These are phyloP conservation scores for Diplogasteroides magnus DNA, from an alignment of 1,140 invertebrate species.

Conservation along the genomic window DNA sequence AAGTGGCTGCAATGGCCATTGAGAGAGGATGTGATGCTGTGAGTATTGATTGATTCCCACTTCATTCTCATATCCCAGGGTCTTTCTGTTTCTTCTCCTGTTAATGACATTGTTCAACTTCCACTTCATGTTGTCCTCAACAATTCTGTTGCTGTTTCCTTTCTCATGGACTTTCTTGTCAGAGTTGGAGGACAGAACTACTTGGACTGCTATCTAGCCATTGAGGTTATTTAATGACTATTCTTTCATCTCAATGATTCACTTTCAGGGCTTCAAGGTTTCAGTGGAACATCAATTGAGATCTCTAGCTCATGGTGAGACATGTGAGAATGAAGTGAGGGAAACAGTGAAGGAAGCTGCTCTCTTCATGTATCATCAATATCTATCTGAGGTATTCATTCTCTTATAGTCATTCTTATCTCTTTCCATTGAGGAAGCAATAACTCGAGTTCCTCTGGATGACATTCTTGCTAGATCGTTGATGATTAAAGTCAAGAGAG, in stretches of 20 bases:
- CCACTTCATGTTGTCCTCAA: constrained; percentile 73
- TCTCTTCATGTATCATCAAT: constrained; percentile 74
- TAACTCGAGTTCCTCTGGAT: constrained; percentile 66
- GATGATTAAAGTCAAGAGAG: constrained; percentile 65
- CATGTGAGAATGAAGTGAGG: constrained; percentile 41
- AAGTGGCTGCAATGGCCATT: constrained; percentile 37
- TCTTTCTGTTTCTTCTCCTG: constrained; percentile 48
- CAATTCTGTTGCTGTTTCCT: constrained; percentile 72
- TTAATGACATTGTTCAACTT: constrained; percentile 66
- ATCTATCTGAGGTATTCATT: constrained; percentile 67
- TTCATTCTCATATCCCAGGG: constrained; percentile 13
- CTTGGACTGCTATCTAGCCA: constrained; percentile 75
- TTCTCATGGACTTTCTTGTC: constrained; percentile 75
- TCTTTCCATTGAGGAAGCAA: constrained; percentile 58
- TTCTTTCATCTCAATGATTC: neutral
- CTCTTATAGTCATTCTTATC: neutral
- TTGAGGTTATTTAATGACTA: constrained; percentile 62
- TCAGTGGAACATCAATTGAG: constrained; percentile 69
- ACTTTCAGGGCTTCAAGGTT: constrained; percentile 67
- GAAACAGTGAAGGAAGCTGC: constrained; percentile 72
- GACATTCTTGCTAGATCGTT: constrained; percentile 66
- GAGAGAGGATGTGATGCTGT: constrained; percentile 12
- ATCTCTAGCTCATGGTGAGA: constrained; percentile 37
- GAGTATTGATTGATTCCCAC: neutral
- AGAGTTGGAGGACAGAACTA: constrained; percentile 70